Evolutionary conservation across 2,888 invertebrate species (phyloP), one percentile per base, ranked within the genome.

Genomic region (Drosophila colorata): DNA sequence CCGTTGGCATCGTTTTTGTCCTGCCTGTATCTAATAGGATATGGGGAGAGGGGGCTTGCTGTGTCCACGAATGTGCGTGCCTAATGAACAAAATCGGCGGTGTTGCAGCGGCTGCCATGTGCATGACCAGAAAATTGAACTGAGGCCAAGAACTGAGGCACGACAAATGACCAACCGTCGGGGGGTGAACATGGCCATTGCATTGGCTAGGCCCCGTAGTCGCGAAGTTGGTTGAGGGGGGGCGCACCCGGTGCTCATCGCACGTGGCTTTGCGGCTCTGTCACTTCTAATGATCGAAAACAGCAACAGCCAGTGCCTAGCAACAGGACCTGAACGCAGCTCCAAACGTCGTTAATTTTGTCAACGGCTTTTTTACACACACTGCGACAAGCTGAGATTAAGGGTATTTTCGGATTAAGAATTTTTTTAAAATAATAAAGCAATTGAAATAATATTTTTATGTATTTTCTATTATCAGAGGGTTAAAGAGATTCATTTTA

Each of bases 51-150:
- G 33, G 11, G n/a, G 28, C 13, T 25, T 23, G 31, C 18, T n/a
- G 11, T 40, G 67, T 57, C 25, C 65, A 65, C 59, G 71, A 59
- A 69, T 82, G 88, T 84, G 88, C 86, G 84, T 88, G 88, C 80
- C 84, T 84, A 84, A 84, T 84, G 84, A 84, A 88, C 84, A 83
- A 88, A 84, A 86, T 88, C 80, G 84, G 64, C 73, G 76, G 67
- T 64, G 74, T 61, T 69, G 74, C 64, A 77, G 65, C 74, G 80
- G 77, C 84, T 69, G 80, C 77, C 70, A 83, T 83, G 84, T 84
- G 88, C 88, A 88, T 88, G 88, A 87, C 84, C 88, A 82, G 88
- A 84, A 84, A 84, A 84, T 84, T 88, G 87, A 86, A 78, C 88
- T 57, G 64, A 65, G 88, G 68, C 75, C 87, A 69, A 80, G 78